Base-by-base conservation (phyloP, 2,113 vertebrate genomes). In the Scomber scombrus region DNA sequence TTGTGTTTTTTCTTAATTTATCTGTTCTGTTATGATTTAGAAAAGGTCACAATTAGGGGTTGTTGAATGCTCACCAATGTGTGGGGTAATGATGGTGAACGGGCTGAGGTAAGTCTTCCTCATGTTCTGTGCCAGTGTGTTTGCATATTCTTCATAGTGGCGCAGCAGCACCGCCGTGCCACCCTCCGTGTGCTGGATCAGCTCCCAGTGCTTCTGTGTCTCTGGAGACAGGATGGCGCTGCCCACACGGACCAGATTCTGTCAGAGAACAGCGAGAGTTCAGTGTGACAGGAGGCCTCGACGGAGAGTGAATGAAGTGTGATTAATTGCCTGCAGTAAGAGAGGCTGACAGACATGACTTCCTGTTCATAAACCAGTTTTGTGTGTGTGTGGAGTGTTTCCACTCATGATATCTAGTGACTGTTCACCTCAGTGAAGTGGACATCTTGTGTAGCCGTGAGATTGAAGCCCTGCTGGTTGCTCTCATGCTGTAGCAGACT, bases 61-160 rank as follows among this genome's bases (percentile, higher is more conserved):
- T 40, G 34, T 40, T 9, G 40, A 64, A 4, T 1, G 1, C 95
- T 95, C 88, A 99, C 98, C 97, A 0, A 99, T 98, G 88, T 99
- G 96, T 62, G 97, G 97, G 0, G 97, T 99, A 93, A 98, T 85
- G 43, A 99, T 97, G 84, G 97, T 98, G 93, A 99, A 99, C 79
- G 98, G 98, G 90, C 93, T 98, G 23, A 99, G 96, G 92, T 99
- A 99, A 6, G 97, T 99, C 93, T 97, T 97, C 89, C 96, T 96
- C 98, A 99, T 99, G 91, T 98, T 99, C 93, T 96, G 96, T 0
- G 97, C 97, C 90, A 99, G 94, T 0, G 96, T 96, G 34, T 95
- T 97, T 67, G 97, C 97, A 0, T 99, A 99, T 49, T 97, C 96
- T 92, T 99, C 97, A 0, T 96, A 98, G 91, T 95, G 95, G 21